Base-by-base conservation (phyloP, 2,113 vertebrate species). In the Barbus barbus region DNA sequence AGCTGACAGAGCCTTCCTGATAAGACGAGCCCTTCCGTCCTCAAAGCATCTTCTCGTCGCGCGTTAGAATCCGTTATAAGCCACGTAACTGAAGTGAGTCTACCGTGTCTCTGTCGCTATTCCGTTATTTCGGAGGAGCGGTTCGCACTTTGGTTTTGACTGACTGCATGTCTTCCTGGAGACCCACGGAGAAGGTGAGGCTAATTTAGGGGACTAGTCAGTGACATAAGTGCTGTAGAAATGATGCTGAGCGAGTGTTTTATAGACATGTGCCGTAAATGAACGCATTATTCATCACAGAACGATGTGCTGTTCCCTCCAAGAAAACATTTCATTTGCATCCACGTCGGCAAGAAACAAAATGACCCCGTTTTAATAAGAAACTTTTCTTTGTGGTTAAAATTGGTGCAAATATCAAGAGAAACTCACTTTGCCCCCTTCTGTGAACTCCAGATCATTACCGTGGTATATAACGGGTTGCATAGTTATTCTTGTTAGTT, bases 1-100 rank as follows among this genome's bases (percentile, higher is more conserved):
- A 81, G 61, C 78, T 18, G 28, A 53, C 26, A 69, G 60, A 81
- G 38, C 61, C 78, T 81, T 81, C 78, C 78, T 81, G 78, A 81
- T 69, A 67, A 53, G 11, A 51, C 9, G 18, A 67, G 18, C 61
- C 22, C 61, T 69, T 81, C 78, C 61, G 61, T 69, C 78, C 61
- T 51, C 8, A 65, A 31, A 53, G 78, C 78, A 81, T 81, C 78
- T 67, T 8, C 18, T 63, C 38, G 13, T 33, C 16, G 28, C 44
- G 18, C 24, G 44, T 11, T 44, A 13, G n/a, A 63, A 24, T 38
- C 22, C 56, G 38, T 26, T 63, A 63, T 63, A 79, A 63, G 2
- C 38, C 14, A 2, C 36, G 3, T 22, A 20, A 28, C 4, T 18
- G 36, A 26, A 46, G 13, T 3, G 71, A 18, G 41, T 74, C 5